Evolutionary conservation across 2,888 invertebrate species (phyloP), one percentile per base, ranked within the genome.

Genomic region (Cryptosula pallasiana): DNA sequence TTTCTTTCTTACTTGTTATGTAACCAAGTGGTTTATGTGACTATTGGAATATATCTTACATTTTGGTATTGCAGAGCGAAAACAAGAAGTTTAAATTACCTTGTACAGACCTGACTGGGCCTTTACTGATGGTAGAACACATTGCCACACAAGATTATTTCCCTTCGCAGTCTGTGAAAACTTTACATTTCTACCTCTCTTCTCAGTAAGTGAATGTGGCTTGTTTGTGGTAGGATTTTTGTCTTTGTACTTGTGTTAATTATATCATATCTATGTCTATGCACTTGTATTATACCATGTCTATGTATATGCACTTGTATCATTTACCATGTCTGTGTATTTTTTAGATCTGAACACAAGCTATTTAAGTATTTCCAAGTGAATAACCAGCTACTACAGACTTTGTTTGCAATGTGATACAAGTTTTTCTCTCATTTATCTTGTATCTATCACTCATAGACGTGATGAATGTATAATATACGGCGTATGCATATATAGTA

Each of bases 61-160:
- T 5, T 70, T 35, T 32, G 71, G 35, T 58, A 20, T 27, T 75
- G 20, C 74, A 81, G 80, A 79, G 89, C 13, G 92, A 92, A 83
- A 89, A 90, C 80, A 91, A 91, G 79, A 84, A 84, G 23, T 87
- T 87, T 76, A 88, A 87, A 77, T 86, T 89, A 5, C 86, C 89
- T 0, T 90, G 90, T 89, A 87, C 89, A 72, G 82, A 70, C 23
- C 70, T 90, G 1, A 88, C 89, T 0, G 88, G 89, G 0, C 90
- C 90, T 75, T 87, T 89, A 76, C 79, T 86, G 9, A 87, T 88
- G 0, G 81, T 92, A 1, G 87, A 88, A 78, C 85, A 86, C 75
- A 81, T 87, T n/a, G 81, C 86, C 13, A 84, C 84, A 75, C 87
- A 86, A 78, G 84, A 86, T 72, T 89, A 87, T 78, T 87, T 90